These are phyloP conservation scores for Muscicapa comitata DNA, from an alignment of 2,797 vertebrate species.

Conservation along the genomic window DNA sequence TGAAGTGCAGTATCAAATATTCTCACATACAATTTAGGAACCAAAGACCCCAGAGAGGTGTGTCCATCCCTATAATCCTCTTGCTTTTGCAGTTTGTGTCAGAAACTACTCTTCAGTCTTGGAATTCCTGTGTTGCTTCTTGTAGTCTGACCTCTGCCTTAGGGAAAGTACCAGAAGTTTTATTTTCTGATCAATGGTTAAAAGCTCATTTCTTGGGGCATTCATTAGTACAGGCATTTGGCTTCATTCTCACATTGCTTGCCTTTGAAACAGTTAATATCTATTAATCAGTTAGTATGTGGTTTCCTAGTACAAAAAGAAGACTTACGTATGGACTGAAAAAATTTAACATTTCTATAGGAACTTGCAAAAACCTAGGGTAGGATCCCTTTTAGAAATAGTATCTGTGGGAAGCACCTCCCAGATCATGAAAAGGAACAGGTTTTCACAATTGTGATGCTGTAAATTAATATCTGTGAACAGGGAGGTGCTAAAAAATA, in stretches of 20 bases:
- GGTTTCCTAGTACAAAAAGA: not conserved
- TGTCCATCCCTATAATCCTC: accelerated
- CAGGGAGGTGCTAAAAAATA: not conserved
- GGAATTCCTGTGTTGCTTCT: not conserved
- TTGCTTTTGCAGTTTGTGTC: not conserved
- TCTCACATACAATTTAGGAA: accelerated
- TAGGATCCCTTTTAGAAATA: not conserved
- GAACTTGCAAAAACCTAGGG: not conserved
- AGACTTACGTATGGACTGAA: not conserved
- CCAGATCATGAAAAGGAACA: not conserved
- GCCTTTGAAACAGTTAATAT: not conserved
- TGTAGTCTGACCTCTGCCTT: not conserved
- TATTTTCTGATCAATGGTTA: not conserved
- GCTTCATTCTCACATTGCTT: not conserved
- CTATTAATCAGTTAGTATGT: not conserved
- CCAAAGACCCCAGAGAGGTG: not conserved
- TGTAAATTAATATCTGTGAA: not conserved
- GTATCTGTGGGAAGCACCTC: not conserved
- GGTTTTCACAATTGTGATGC: accelerated
- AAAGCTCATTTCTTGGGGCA: not conserved
- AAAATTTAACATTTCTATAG: not conserved
- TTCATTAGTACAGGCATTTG: not conserved
- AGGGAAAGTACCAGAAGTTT: not conserved
- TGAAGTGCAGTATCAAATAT: not conserved
- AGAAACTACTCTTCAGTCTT: not conserved